Base-by-base conservation (phyloP, 2,113 vertebrate genomes). In the Anoplopoma fimbria region DNA sequence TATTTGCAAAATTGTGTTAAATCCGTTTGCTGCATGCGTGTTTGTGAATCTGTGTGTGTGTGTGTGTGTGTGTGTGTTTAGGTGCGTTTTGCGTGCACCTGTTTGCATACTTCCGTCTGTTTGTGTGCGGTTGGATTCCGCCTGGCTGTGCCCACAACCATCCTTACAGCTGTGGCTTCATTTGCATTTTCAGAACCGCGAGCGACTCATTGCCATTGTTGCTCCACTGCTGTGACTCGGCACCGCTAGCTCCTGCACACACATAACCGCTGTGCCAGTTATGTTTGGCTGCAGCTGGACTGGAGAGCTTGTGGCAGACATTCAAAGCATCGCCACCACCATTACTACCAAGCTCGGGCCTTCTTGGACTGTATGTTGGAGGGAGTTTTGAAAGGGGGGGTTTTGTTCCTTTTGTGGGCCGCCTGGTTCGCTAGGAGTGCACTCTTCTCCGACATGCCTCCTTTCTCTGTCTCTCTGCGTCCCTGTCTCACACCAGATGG, bases 111-210 rank as follows among this genome's bases (percentile, higher is more conserved):
- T 88, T 88, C 73, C 55, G 53, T 86, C 67, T 79, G 86, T 84
- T 86, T 91, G 85, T 85, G 83, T 87, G 89, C 74, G 60, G 65
- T 85, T 27, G 49, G 76, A 86, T 75, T 79, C 45, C 8, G 79
- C 64, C 85, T 82, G 63, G 79, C 83, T 90, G 81, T 88, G 83
- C 90, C 83, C 73, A 47, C 77, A 84, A 91, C 53, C 83, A 71
- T 77, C 76, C 82, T 88, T 90, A 88, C 87, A 91, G 88, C 89
- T 92, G 87, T 82, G 83, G 90, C 49, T 78, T 88, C 73, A 91
- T 92, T 92, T 92, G 89, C 90, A 92, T 91, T n/a, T n/a, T 86
- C 55, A 14, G 87, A 87, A 69, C 86, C 67, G 7, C 81, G 71
- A n/a, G 85, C 79, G 72, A 83, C 84, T 69, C 73, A n/a, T 78